Evolutionary conservation across 2,888 invertebrate genomes (phyloP).

Genomic region (Cantharis rufa): DNA sequence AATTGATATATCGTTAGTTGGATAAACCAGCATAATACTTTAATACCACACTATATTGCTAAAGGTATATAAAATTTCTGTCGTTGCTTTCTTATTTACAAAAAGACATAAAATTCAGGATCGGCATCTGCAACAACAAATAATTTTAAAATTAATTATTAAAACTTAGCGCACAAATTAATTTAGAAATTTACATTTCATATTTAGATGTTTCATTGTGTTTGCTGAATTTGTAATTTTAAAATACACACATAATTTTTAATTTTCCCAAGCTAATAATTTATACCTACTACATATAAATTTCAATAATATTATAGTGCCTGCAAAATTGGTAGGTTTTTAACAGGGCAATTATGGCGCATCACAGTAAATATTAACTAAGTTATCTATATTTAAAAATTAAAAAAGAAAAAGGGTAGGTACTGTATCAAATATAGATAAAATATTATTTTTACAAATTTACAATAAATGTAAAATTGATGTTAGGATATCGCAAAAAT

Average conservation of each 20-base stretch:
- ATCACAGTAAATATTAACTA: not conserved
- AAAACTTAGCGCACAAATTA: not conserved
- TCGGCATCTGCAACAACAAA: not conserved
- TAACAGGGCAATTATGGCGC: not conserved
- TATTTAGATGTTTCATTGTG: too few relatives aligned
- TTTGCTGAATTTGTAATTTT: too few relatives aligned
- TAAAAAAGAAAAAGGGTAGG: not conserved
- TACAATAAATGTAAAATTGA: constrained; percentile 17
- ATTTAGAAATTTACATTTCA: not conserved
- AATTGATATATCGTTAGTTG: not conserved
- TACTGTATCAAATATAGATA: not conserved
- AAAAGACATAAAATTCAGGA: not conserved
- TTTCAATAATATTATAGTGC: not conserved
- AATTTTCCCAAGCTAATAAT: not conserved
- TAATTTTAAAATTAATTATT: not conserved
- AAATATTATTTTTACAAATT: constrained; percentile 13
- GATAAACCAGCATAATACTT: not conserved
- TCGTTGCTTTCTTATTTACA: not conserved
- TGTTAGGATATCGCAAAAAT: constrained; percentile 32
- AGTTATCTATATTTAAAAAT: not conserved
- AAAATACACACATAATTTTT: not conserved
- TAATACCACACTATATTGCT: not conserved
- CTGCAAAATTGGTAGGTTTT: not conserved
- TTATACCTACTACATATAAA: not conserved
- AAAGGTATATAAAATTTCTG: not conserved